Evolutionary conservation across 2,888 invertebrate species (phyloP).

Genomic region (Xanthia icteritia): DNA sequence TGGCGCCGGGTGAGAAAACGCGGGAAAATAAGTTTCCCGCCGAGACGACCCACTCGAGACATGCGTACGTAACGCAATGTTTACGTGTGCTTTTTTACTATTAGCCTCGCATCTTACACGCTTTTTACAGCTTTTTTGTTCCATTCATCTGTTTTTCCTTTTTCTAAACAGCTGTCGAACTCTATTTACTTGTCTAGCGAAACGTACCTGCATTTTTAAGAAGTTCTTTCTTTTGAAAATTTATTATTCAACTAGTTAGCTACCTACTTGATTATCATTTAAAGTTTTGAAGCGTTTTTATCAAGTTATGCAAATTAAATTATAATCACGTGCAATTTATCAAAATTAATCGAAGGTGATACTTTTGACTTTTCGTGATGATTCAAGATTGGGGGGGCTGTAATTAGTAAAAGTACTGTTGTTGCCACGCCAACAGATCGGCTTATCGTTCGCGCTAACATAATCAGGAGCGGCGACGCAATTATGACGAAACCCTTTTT

Average conservation of each 20-base stretch:
- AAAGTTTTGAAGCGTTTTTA: constrained; percentile 29
- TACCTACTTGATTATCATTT: constrained; percentile 49
- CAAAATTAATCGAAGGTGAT: constrained; percentile 42
- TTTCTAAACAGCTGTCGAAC: constrained; percentile 53
- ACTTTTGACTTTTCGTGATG: constrained; percentile 41
- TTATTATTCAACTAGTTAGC: constrained; percentile 7
- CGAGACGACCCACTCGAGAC: constrained; percentile 82
- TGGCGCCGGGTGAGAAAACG: constrained; percentile 82
- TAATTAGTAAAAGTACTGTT: constrained; percentile 55
- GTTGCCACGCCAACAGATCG: constrained; percentile 67
- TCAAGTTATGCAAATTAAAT: constrained; percentile 59
- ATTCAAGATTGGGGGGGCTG: constrained; percentile 34
- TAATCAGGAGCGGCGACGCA: constrained; percentile 87
- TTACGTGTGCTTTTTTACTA: constrained; percentile 75
- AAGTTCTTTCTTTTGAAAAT: constrained; percentile 16
- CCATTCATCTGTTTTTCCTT: constrained; percentile 52
- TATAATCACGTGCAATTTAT: constrained; percentile 54
- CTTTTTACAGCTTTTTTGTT: constrained; percentile 61
- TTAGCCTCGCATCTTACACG: constrained; percentile 53
- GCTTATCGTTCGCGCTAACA: constrained; percentile 84
- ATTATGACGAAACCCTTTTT: constrained; percentile 90
- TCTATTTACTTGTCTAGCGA: constrained; percentile 42
- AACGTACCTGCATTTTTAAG: constrained; percentile 36
- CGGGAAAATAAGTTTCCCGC: constrained; percentile 90
- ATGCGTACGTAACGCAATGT: constrained; percentile 86